Conservation (phyloP, 1,140 invertebrate species). For the Drosophila serrata region DNA sequence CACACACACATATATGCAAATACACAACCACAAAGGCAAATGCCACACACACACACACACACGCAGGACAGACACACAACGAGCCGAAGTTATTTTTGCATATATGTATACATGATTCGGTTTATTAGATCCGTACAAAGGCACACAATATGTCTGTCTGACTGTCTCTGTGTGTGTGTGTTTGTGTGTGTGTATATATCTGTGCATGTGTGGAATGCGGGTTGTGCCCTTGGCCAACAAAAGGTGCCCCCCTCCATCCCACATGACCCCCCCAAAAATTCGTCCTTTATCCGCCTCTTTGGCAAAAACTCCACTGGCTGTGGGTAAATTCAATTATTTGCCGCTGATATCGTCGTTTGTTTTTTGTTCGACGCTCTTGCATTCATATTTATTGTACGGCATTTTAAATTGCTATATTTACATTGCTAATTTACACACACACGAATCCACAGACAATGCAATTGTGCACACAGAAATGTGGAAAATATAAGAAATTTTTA, state of each 20-base stretch:
- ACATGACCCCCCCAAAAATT: neutral
- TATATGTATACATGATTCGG: constrained; percentile 75
- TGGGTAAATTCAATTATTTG: constrained; percentile 82
- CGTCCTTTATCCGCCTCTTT: constrained; percentile 1
- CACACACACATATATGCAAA: constrained; percentile 47
- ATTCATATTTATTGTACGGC: constrained; percentile 82
- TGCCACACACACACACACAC: neutral
- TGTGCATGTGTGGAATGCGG: constrained; percentile 40
- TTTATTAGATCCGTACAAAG: constrained; percentile 81
- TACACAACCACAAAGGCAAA: constrained; percentile 31
- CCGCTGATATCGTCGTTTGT: constrained; percentile 81
- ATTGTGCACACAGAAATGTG: constrained; percentile 11
- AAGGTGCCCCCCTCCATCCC: constrained; percentile 6
- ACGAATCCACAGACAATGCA: constrained; percentile 39
- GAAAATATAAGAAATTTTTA: neutral
- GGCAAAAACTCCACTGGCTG: constrained; percentile 35
- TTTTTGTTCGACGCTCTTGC: constrained; percentile 70
- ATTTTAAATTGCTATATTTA: constrained; percentile 84
- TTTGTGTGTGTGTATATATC: constrained; percentile 17
- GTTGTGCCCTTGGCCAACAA: constrained; percentile 45
- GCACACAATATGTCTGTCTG: constrained; percentile 67
- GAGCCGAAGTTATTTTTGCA: constrained; percentile 77
- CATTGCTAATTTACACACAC: constrained; percentile 80
- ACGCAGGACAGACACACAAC: constrained; percentile 32
- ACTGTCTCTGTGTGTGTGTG: constrained; percentile 9